A percentile compares a stretch with the other conserved stretches of the same genome.
Conservation (phyloP, 2,888 invertebrate genomes). For the Polietes domitor region DNA sequence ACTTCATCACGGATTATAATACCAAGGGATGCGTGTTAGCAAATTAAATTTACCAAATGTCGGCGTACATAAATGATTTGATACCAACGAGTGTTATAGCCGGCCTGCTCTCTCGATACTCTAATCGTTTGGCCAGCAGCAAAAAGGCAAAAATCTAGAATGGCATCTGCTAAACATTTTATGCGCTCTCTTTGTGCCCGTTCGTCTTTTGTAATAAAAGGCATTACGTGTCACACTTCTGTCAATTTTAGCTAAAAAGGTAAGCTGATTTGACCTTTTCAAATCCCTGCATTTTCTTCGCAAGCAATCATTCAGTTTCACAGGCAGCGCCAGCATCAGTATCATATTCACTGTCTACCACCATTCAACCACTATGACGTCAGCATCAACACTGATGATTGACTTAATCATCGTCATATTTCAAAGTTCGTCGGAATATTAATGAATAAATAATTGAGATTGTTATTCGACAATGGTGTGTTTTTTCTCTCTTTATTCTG, state of each 20-base stretch:
- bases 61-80: not conserved
- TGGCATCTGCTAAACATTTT: not conserved
- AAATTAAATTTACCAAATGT: not conserved
- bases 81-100: not conserved
- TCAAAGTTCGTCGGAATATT: not conserved
- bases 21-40: not conserved
- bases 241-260: not conserved
- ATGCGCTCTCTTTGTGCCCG: not conserved
- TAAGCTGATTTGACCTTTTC: not conserved
- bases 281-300: not conserved
- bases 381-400: not conserved
- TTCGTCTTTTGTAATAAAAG: not conserved
- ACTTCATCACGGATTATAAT: not conserved
- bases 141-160: not conserved
- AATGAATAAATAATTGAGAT: conserved; percentile 36
- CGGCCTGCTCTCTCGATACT: not conserved
- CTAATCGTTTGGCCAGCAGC: not conserved
- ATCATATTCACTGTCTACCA: not conserved
- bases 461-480: not conserved
- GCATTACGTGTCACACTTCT: not conserved
- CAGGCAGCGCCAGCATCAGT: not conserved
- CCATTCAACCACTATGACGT: not conserved
- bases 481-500: not conserved
- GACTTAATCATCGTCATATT: conserved; percentile 12
- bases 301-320: not conserved